These are phyloP conservation scores for Melospiza georgiana DNA, from an alignment of 2,113 vertebrate species.

Conservation along the genomic window DNA sequence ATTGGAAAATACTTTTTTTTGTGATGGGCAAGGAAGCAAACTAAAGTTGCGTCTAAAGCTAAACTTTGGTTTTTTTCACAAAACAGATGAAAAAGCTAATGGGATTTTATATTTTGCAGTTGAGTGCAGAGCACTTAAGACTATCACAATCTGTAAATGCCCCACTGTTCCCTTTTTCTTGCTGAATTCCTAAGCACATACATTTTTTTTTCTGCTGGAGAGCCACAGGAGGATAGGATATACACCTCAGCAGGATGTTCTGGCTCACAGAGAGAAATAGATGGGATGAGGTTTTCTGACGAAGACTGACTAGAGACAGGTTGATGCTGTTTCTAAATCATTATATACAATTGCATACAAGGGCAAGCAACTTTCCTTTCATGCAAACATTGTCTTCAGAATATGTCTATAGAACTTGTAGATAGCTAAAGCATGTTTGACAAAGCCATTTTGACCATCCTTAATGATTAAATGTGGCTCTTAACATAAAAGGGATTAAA, in stretches of 20 bases:
- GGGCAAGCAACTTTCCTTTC: not conserved
- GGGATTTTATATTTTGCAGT: not conserved
- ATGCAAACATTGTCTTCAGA: not conserved
- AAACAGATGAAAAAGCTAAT: not conserved
- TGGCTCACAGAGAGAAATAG: not conserved
- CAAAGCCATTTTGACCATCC: not conserved
- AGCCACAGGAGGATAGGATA: not conserved
- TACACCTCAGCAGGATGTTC: fast-evolving
- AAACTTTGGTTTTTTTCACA: not conserved
- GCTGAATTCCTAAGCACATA: not conserved
- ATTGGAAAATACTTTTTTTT: not conserved
- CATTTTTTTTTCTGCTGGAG: not conserved
- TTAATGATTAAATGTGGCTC: not conserved
- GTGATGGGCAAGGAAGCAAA: not conserved
- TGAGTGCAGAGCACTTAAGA: not conserved
- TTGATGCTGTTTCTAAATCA: not conserved
- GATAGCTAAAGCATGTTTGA: not conserved
- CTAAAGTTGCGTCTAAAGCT: not conserved
- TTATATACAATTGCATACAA: not conserved
- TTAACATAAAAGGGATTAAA: not conserved
- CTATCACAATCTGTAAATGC: not conserved
- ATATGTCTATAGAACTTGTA: not conserved
- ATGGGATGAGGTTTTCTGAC: not conserved
- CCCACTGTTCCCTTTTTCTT: not conserved
- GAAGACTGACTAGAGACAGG: not conserved